Base-by-base conservation (phyloP, 2,888 invertebrate species). In the Stenolophus ochropezus region DNA sequence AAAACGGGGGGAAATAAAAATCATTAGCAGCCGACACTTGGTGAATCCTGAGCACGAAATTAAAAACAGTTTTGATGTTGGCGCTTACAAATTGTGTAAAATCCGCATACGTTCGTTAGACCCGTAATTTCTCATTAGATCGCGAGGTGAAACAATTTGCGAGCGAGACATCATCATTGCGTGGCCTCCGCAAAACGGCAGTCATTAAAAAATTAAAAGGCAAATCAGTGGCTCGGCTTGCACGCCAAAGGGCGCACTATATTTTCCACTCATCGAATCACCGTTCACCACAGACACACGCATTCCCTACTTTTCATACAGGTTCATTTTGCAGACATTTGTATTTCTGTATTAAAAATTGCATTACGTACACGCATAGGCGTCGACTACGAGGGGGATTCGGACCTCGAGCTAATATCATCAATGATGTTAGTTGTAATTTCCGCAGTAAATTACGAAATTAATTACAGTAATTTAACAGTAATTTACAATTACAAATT, bases 171-270 rank as follows among this genome's bases (percentile, higher is more conserved):
- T 61, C 61, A 61, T 3, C 23, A 56, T 56, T 20, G 21, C 21
- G 21, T 61, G 14, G 61, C 23, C 61, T 23, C 23, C 23, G 61
- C 61, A 25, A 61, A 61, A n/a, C 61, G 61, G 8, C 61, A 61
- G 21, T 61, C 61, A 61, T 61, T 61, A 61, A 61, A 61, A 61
- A 61, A 61, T 61, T 61, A 27, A 61, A 61, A 61, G 14, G n/a
- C n/a, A 23, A 23, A 61, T 61, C 25, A 61, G 61, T 25, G 6
- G 25, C 25, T 61, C 25, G 4, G 18, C 14, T 18, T 20, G 0
- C 56, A 18, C 56, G 1, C 20, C 25, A 61, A 8, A 11, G 33
- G 33, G 33, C 4, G 11, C 33, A 42, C 1, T 42, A 11, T 42
- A 42, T 42, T 8, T 11, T 8, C 33, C 11, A 42, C 33, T 42